Percentiles rank a stretch among this genome's conserved stretches.
These are phyloP conservation scores for Paedocypris sp. DNA, from an alignment of 2,113 vertebrate species.

Conservation along the genomic window DNA sequence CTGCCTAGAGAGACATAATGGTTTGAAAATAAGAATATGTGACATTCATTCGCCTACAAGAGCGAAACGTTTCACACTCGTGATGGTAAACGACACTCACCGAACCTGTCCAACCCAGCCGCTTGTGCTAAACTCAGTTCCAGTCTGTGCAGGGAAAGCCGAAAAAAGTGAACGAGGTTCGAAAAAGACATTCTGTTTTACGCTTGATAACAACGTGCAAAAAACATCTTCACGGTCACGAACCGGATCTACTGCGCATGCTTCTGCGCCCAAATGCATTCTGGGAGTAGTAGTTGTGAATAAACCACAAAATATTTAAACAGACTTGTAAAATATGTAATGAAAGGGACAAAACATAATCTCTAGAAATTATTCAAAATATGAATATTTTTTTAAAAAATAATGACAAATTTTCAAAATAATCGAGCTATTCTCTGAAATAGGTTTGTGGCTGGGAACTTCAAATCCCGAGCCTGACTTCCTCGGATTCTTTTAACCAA, in stretches of 20 bases:
- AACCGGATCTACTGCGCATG: conserved; percentile 41
- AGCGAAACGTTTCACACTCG: neutral
- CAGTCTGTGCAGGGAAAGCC: conserved; percentile 47
- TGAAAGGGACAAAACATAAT: no score
- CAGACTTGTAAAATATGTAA: no score
- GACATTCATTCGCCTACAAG: neutral
- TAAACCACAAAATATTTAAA: no score
- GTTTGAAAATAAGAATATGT: neutral
- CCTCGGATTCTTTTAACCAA: conserved; percentile 8
- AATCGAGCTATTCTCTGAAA: no score
- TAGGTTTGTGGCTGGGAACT: no score
- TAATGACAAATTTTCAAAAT: no score
- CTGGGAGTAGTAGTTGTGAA: conserved; percentile 32
- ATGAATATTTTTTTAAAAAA: no score
- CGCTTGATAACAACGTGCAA: neutral
- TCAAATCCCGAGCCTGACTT: neutral
- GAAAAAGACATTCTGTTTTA: conserved; percentile 41
- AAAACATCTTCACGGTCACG: conserved; percentile 32
- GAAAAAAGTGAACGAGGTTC: conserved; percentile 43
- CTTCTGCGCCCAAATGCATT: neutral
- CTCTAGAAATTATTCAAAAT: no score
- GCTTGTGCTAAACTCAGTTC: conserved; percentile 50
- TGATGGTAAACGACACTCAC: conserved; percentile 40
- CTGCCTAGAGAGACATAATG: no score
- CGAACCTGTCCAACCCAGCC: conserved; percentile 47